Base-by-base conservation (phyloP, 2,113 vertebrate species). In the Chloroceryle aenea region DNA sequence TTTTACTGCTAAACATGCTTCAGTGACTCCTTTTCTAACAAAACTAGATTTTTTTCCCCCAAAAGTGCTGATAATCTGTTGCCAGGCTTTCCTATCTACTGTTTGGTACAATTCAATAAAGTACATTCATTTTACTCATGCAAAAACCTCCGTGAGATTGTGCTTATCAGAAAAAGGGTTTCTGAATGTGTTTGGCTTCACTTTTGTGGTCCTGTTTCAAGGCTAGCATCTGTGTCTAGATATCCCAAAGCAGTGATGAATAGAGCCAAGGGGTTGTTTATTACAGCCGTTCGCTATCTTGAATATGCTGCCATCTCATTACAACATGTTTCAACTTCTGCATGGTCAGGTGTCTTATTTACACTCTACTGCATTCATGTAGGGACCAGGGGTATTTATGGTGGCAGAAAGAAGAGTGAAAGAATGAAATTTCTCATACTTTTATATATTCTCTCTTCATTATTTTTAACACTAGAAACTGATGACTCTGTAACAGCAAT, bases 101-200 rank as follows among this genome's bases (percentile, higher is more conserved):
- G 7, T 21, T 40, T 52, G 63, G 47, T 20, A 47, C 72, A 64
- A 43, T 86, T 87, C 92, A 90, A 78, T 64, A 74, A 84, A 87
- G 50, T 40, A 64, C 61, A 48, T 87, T 86, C 59, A 75, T 83
- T 94, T 85, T 82, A 58, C 59, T 89, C 74, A 93, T 90, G 92
- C 93, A 96, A 90, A 96, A 95, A 56, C 40, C 68, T 63, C 5
- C 1, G 7, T 47, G 75, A 95, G 78, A 95, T 59, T 80, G 15
- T 36, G 63, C 48, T 96, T 94, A 94, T 95, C 92, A 91, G 85
- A 67, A 87, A 68, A 88, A 87, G 18, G 7, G 6, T 63, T 71
- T 80, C 76, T 86, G 83, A 94, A 81, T 40, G 67, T 17, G 21
- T 68, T 56, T 72, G 72, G 61, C 73, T 95, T 86, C 83, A n/a